These are phyloP conservation scores for Drosophila merina DNA, from an alignment of 2,888 invertebrate genomes.

Conservation along the genomic window DNA sequence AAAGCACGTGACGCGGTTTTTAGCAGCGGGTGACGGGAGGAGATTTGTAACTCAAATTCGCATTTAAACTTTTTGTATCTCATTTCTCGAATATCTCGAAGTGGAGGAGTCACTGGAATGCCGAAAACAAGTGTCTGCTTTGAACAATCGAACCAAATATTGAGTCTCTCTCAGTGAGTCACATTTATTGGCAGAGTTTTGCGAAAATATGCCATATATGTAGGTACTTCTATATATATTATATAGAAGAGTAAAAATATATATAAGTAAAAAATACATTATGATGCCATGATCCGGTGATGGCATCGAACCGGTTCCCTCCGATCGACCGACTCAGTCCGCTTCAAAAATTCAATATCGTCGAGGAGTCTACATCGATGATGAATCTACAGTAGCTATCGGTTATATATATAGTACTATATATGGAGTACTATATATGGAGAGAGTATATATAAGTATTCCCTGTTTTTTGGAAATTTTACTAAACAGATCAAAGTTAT, in stretches of 20 bases:
- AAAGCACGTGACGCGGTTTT: constrained; percentile 64
- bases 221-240: constrained; percentile 23
- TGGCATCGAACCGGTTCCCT: constrained; percentile 70
- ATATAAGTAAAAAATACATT: constrained; percentile 37
- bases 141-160: not conserved
- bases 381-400: constrained; percentile 14
- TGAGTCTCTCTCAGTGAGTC: constrained; percentile 44
- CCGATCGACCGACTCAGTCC: constrained; percentile 3
- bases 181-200: constrained; percentile 50
- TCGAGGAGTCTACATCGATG: constrained; percentile 25
- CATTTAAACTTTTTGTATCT: no score
- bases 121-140: constrained; percentile 51
- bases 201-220: constrained; percentile 32
- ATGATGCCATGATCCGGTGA: constrained; percentile 58
- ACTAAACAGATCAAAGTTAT: no score
- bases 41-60: constrained; percentile 16
- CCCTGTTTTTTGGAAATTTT: no score
- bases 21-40: constrained; percentile 34
- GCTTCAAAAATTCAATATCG: constrained; percentile 36
- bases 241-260: not conserved
- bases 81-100: constrained; percentile 53
- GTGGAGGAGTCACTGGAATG: constrained; percentile 69
- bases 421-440: no score
- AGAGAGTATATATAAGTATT: no score
- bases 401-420: no score